Evolutionary conservation across 2,888 invertebrate species (phyloP), one percentile per base, ranked within the genome.

Genomic region (Oxycera nigricornis): DNA sequence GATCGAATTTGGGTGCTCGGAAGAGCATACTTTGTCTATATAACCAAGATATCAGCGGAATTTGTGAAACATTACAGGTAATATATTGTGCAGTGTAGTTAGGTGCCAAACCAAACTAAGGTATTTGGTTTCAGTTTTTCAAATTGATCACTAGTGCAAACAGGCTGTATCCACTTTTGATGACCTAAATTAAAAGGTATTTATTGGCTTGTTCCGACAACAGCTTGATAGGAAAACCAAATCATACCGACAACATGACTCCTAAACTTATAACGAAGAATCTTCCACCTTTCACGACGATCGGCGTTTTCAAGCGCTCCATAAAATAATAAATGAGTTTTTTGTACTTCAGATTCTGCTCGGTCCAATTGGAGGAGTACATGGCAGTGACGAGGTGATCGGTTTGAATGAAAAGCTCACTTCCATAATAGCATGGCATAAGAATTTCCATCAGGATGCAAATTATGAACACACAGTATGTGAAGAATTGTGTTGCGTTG

Each of bases 401-500:
- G 39, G 82, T 81, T 59, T 82, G 77, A 0, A 80, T 2, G 20
- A 80, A 82, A 2, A 83, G 52, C 74, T 82, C 80, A 70, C 82
- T 82, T 62, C 80, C 82, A 75, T 80, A 83, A 67, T 81, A 81
- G 72, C 83, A 84, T 72, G 83, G 83, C 35, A 83, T 72, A 73
- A 79, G 83, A 35, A 83, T 82, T 77, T 84, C 79, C 2, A 82
- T 46, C 11, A 80, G 76, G 81, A 83, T 83, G 11, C 73, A 50
- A 0, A 50, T 2, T n/a, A 74, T 68, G 52, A 73, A 74, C 22
- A 62, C 41, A 3, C 24, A 61, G 11, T 52, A 72, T n/a, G 26
- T 6, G 1, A 62, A 14, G 55, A 74, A 74, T 52, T 14, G 24
- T 17, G 39, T 39, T 20, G 57, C 20, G 1, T 62, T 41, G 1